Evolutionary conservation across 1,140 invertebrate species (phyloP).

Genomic region (Hetaerina americana): DNA sequence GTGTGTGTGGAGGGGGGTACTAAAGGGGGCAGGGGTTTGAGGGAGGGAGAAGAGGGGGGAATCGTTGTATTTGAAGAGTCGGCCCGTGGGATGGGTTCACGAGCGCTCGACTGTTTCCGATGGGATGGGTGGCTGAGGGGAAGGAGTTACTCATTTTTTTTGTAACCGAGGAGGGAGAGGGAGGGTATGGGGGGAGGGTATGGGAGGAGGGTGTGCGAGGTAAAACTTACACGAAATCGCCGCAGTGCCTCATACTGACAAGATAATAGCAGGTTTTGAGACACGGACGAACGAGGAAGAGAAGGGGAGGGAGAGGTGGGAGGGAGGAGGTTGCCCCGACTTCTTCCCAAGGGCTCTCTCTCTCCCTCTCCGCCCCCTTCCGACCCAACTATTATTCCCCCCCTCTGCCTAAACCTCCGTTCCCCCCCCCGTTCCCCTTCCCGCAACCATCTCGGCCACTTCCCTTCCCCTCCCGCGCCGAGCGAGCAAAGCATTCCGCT

Average conservation of each 20-base stretch:
- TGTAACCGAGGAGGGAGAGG: too few species aligned
- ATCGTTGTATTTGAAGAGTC: neutral
- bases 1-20: neutral
- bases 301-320: neutral
- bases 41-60: neutral
- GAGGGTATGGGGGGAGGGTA: neutral
- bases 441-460: neutral
- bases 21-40: neutral
- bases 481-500: neutral
- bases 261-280: neutral
- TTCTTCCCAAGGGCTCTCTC: neutral
- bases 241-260: neutral
- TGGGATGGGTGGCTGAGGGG: neutral
- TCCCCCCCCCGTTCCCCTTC: neutral
- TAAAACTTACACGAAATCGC: neutral
- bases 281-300: neutral
- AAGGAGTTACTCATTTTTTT: too few species aligned
- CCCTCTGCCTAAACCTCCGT: neutral
- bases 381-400: neutral
- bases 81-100: neutral
- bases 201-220: neutral
- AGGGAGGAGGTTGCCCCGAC: neutral
- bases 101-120: neutral
- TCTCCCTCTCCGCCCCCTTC: neutral
- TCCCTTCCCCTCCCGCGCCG: neutral